Evolutionary conservation across 2,888 invertebrate species (phyloP).

Genomic region (Pegoplata infirma): DNA sequence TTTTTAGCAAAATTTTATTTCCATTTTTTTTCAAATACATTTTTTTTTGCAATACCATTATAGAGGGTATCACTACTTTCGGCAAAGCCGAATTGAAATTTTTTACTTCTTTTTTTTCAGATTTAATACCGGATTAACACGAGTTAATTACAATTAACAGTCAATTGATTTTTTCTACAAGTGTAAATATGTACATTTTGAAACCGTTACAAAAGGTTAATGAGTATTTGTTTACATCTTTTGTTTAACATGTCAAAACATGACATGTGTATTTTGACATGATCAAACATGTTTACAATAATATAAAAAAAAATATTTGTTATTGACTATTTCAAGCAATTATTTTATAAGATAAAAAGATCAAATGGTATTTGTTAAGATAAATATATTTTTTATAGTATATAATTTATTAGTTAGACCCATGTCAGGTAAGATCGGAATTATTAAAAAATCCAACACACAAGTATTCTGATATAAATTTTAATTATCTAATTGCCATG

Average conservation of each 20-base stretch:
- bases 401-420: slow-evolving; percentile 36
- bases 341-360: not conserved
- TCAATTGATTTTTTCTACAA: no score
- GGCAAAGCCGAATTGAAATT: no score
- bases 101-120: no score
- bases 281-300: slow-evolving; percentile 6
- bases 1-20: no score
- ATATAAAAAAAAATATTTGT: not conserved
- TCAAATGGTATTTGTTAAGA: slow-evolving; percentile 43
- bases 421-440: slow-evolving; percentile 26
- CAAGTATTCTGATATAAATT: not conserved
- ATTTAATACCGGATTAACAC: no score
- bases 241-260: not conserved
- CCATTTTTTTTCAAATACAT: no score
- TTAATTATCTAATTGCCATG: not conserved
- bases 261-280: slow-evolving; percentile 4
- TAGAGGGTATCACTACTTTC: no score
- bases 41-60: no score
- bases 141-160: no score
- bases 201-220: not conserved
- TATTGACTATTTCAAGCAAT: not conserved
- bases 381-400: slow-evolving; percentile 36
- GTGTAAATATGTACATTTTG: no score
- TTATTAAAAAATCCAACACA: not conserved
- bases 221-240: slow-evolving; percentile 1